Evolutionary conservation across 2,797 vertebrate species (phyloP).

Genomic region (Sebastolobus alascanus): DNA sequence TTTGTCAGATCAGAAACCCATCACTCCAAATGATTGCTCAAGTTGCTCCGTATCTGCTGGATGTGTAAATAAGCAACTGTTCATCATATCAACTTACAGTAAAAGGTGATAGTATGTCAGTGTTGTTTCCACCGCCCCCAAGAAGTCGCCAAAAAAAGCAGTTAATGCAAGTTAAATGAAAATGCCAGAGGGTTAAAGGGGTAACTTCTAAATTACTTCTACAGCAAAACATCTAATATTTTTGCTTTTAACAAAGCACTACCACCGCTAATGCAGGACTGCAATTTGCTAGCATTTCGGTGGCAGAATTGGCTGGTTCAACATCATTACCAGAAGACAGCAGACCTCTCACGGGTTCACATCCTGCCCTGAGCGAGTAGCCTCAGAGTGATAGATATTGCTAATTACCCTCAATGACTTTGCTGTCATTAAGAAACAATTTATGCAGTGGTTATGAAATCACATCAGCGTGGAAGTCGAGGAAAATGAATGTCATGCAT

Average conservation of each 20-base stretch:
- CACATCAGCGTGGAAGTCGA: slow-evolving; percentile 18
- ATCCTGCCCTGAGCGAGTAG: slow-evolving; percentile 37
- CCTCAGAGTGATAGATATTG: slow-evolving; percentile 51
- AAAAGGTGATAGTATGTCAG: not conserved
- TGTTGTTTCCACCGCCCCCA: not conserved
- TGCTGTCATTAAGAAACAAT: slow-evolving; percentile 56
- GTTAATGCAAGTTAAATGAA: not conserved
- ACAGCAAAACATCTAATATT: not conserved
- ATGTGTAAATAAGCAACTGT: too few species aligned
- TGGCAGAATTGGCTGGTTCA: slow-evolving; percentile 9
- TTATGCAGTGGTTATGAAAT: slow-evolving; percentile 51
- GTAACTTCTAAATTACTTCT: not conserved
- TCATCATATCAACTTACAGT: not conserved
- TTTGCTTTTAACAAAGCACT: not conserved
- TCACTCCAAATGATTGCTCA: not conserved
- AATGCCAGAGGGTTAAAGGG: not conserved
- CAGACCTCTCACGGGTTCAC: slow-evolving; percentile 42
- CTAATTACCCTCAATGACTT: slow-evolving; percentile 58
- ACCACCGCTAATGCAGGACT: not conserved
- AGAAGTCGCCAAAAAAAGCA: not conserved
- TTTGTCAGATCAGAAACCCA: not conserved
- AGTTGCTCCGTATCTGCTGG: not conserved
- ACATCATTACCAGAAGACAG: slow-evolving; percentile 20
- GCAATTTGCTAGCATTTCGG: slow-evolving; percentile 3
- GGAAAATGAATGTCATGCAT: slow-evolving; percentile 43